phyloP scores from a whole-genome alignment of 1,140 invertebrate genomes.

The Platorchestia sp. region DNA sequence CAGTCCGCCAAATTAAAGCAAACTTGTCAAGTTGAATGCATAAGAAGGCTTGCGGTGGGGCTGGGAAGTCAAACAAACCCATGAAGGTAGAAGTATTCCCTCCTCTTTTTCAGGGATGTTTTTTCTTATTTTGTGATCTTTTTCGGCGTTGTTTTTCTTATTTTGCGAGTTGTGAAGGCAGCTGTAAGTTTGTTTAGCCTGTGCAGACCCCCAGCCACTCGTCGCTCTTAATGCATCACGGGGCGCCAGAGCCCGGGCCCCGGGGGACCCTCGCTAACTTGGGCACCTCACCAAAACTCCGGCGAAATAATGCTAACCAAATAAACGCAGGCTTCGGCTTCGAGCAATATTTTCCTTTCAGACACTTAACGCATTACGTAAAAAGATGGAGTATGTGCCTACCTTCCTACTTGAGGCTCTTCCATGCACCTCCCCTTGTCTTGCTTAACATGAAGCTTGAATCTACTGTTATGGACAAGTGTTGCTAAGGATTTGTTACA shows the following conservation, averaged over 20 bases:
- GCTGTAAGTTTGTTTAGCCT: constrained; percentile 46
- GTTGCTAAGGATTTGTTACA: no score
- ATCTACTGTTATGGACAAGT: no score
- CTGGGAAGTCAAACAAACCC: not conserved
- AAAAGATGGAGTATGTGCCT: constrained; percentile 1
- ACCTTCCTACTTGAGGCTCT: not conserved
- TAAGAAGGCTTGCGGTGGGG: constrained; percentile 4
- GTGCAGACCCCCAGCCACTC: not conserved
- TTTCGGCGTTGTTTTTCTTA: not conserved
- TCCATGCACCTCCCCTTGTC: not conserved
- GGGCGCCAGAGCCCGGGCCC: not conserved
- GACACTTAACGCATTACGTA: not conserved
- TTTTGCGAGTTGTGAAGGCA: not conserved
- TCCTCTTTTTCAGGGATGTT: not conserved
- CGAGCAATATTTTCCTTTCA: constrained; percentile 1
- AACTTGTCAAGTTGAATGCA: constrained; percentile 8
- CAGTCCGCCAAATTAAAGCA: not conserved
- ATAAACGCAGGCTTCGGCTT: constrained; percentile 3
- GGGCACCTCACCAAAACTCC: constrained; percentile 17
- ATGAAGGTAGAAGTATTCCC: not conserved
- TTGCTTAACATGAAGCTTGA: not conserved
- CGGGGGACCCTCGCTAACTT: not conserved
- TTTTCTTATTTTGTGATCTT: not conserved
- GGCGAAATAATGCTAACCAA: constrained; percentile 17
- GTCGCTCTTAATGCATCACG: constrained; percentile 51